These are phyloP conservation scores for Colletes gigas DNA, from an alignment of 1,140 invertebrate species.

Conservation along the genomic window DNA sequence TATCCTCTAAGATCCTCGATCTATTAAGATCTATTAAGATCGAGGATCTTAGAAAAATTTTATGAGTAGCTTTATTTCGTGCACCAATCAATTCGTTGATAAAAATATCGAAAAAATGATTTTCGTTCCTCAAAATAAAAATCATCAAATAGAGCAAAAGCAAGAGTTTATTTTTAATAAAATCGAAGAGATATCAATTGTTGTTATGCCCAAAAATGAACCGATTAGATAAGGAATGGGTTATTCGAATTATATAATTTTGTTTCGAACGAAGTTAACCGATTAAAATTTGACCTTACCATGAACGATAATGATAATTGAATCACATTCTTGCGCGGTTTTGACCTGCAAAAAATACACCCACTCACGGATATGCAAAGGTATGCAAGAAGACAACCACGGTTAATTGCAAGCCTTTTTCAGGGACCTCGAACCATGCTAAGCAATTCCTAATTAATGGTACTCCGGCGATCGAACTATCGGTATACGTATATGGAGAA, in stretches of 20 bases:
- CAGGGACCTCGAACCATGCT: neutral
- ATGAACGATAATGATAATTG: slow-evolving; percentile 13
- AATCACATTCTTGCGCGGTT: neutral
- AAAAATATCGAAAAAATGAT: too few species aligned
- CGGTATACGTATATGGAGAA: slow-evolving; percentile 7
- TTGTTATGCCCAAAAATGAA: too few species aligned
- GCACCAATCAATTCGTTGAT: too few species aligned
- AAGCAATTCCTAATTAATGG: slow-evolving; percentile 38
- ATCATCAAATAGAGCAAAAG: too few species aligned
- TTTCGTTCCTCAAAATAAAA: too few species aligned
- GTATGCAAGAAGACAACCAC: slow-evolving; percentile 28
- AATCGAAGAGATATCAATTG: too few species aligned
- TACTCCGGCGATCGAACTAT: neutral
- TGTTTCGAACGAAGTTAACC: neutral
- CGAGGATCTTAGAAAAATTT: too few species aligned
- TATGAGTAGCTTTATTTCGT: too few species aligned
- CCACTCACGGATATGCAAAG: neutral
- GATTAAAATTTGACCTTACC: neutral
- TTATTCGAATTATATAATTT: neutral
- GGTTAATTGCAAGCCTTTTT: slow-evolving; percentile 34
- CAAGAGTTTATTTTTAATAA: too few species aligned
- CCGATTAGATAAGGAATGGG: neutral
- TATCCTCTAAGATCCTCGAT: too few species aligned
- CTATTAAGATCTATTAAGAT: too few species aligned
- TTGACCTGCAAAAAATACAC: slow-evolving; percentile 1